A percentile compares a stretch with the other conserved stretches of the same genome.
These are phyloP conservation scores for Spilarctia lutea DNA, from an alignment of 2,888 invertebrate genomes.

Conservation along the genomic window DNA sequence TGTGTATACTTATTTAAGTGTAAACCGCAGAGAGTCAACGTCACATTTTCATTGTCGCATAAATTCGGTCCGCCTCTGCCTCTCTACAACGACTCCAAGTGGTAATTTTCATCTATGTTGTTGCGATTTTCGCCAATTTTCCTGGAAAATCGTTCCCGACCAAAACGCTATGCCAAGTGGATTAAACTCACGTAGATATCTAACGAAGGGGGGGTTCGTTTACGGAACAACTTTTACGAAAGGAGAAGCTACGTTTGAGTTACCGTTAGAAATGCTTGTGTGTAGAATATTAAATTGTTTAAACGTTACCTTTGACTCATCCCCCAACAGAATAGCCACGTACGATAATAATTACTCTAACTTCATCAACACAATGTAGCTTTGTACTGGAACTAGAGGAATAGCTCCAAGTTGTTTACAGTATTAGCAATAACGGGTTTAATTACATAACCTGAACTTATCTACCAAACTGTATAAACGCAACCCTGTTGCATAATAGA, in stretches of 20 bases:
- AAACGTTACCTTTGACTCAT: constrained; percentile 82
- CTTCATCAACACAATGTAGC: constrained; percentile 74
- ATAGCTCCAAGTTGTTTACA: constrained; percentile 53
- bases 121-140: constrained; percentile 85
- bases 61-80: constrained; percentile 66
- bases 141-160: constrained; percentile 75
- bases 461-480: constrained; percentile 63
- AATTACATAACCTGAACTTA: constrained; percentile 60
- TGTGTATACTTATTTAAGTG: constrained; percentile 46
- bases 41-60: constrained; percentile 72
- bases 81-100: constrained; percentile 78
- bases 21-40: constrained; percentile 63
- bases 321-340: constrained; percentile 70
- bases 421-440: constrained; percentile 51
- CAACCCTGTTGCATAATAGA: constrained; percentile 56
- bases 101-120: constrained; percentile 83
- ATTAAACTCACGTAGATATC: constrained; percentile 86
- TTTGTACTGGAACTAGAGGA: constrained; percentile 62
- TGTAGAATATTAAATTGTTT: constrained; percentile 86
- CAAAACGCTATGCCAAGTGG: constrained; percentile 73
- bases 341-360: constrained; percentile 79
- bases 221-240: constrained; percentile 83
- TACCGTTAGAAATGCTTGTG: constrained; percentile 83
- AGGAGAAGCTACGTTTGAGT: constrained; percentile 82
- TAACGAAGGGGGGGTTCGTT: constrained; percentile 84